phyloP scores from a whole-genome alignment of 2,797 vertebrate species.

The Diplodus puntazzo region DNA sequence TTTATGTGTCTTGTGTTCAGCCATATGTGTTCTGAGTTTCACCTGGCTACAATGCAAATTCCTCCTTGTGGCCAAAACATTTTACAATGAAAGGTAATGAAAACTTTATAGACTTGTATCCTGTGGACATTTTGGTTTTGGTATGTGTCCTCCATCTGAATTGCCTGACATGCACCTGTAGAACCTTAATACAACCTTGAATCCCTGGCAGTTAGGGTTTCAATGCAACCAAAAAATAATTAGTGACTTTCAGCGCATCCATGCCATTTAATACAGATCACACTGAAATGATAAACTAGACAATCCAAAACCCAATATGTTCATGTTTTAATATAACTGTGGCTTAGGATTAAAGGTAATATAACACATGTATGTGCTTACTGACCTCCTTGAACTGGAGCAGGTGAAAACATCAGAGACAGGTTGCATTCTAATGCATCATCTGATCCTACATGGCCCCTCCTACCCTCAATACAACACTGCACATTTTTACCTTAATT shows the following conservation, averaged over 20 bases:
- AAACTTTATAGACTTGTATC: neutral
- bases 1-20: neutral
- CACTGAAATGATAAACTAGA: neutral
- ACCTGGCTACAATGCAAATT: neutral
- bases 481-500: neutral
- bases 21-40: neutral
- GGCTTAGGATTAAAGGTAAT: neutral
- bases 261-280: neutral
- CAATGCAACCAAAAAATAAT: neutral
- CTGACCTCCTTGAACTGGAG: neutral
- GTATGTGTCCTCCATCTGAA: neutral
- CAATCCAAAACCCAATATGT: neutral
- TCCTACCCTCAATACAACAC: neutral
- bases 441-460: constrained; percentile 10
- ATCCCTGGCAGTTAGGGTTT: neutral
- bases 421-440: neutral
- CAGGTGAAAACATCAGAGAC: neutral
- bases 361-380: neutral
- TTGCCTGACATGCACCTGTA: neutral
- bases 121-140: neutral
- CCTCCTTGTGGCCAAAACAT: neutral
- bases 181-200: neutral
- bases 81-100: neutral
- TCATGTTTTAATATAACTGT: neutral
- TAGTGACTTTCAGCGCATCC: neutral